A percentile compares a stretch with the other conserved stretches of the same genome.
Evolutionary conservation across 2,888 invertebrate species (phyloP).

Genomic region (Glaucopsyche alexis): DNA sequence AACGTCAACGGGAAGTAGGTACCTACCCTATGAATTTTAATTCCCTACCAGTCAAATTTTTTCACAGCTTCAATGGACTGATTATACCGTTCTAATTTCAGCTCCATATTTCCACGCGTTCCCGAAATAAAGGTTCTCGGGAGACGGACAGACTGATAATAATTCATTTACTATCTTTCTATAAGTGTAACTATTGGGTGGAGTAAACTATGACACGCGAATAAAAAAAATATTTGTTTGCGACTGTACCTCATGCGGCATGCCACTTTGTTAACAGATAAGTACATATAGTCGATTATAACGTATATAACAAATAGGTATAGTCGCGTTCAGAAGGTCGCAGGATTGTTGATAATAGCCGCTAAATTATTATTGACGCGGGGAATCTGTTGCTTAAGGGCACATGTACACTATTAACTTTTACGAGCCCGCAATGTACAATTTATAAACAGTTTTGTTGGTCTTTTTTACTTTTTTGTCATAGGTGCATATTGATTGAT

Average conservation of each 20-base stretch:
- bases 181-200: too few species aligned
- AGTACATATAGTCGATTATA: background rate
- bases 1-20: too few species aligned
- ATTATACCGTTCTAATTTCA: too few species aligned
- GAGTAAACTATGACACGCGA: too few species aligned
- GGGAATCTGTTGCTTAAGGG: constrained; percentile 19
- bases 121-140: too few species aligned
- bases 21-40: too few species aligned
- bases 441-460: background rate
- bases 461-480: background rate
- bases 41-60: too few species aligned
- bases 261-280: background rate
- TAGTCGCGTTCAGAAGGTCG: background rate
- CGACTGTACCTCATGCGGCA: background rate
- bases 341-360: constrained; percentile 12
- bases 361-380: constrained; percentile 17
- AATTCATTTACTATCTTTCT: too few species aligned
- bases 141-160: too few species aligned
- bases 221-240: too few species aligned
- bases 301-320: background rate
- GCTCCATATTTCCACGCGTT: too few species aligned
- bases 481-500: background rate
- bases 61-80: too few species aligned
- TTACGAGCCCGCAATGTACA: background rate
- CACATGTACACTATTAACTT: constrained; percentile 14